Evolutionary conservation across 2,797 vertebrate genomes (phyloP).

Genomic region (Anas acuta): DNA sequence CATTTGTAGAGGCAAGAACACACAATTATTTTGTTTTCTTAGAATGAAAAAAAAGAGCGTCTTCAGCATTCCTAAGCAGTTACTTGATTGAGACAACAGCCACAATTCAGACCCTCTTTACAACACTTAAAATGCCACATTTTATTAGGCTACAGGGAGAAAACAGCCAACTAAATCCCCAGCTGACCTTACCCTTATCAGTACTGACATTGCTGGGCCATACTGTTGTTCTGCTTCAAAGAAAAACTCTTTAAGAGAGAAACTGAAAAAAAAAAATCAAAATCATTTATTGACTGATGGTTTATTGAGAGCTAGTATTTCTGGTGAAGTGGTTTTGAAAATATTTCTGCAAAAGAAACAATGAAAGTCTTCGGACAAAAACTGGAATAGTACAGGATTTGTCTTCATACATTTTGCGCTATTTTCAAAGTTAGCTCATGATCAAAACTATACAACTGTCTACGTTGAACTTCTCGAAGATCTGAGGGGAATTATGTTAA

Average conservation of each 20-base stretch:
- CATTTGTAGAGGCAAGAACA: neutral
- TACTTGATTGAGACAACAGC: neutral
- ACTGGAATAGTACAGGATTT: neutral
- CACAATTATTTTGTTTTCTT: neutral
- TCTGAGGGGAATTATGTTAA: conserved; percentile 8
- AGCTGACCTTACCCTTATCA: neutral
- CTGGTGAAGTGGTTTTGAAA: neutral
- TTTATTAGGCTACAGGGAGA: conserved; percentile 23
- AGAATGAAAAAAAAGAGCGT: neutral
- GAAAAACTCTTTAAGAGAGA: neutral
- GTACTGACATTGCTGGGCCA: neutral
- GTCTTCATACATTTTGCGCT: neutral
- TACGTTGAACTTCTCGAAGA: conserved; percentile 17
- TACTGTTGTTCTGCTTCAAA: neutral
- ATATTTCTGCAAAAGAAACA: neutral
- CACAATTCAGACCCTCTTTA: neutral
- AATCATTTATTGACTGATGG: neutral
- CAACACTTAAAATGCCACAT: conserved; percentile 51
- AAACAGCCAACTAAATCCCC: neutral
- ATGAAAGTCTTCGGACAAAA: neutral
- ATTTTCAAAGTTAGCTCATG: conserved; percentile 12
- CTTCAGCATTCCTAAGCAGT: neutral
- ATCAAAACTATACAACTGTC: conserved; percentile 37
- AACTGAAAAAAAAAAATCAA: neutral
- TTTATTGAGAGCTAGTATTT: neutral